Evolutionary conservation across 2,797 vertebrate species (phyloP), one percentile per base, ranked within the genome.

Genomic region (Calcarius lapponicus): DNA sequence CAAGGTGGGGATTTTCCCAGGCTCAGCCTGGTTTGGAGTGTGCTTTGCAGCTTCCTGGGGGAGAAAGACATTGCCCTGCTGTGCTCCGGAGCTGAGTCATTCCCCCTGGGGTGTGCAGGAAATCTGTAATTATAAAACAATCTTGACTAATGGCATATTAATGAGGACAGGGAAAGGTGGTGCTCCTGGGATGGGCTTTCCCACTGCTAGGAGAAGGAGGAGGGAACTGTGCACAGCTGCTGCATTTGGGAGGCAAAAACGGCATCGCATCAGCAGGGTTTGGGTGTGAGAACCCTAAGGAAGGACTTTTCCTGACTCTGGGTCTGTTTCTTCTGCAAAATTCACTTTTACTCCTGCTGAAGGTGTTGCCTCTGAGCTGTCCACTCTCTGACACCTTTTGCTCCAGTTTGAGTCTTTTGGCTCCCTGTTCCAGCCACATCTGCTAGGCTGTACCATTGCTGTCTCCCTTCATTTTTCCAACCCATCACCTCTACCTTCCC

Each of bases 71-170:
- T 54, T 10, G 11, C 29, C 48, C 60, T 82, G 38, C 60, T 79
- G 85, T 88, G 45, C 62, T 64, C 22, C 0, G 1, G 92, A 74
- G 71, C 81, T 25, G 14, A 76, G 48, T 56, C 48, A 38, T 38
- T 13, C 81, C 57, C 32, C 53, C 67, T 14, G 7, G 64, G 66
- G 38, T 80, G 34, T 32, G 45, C n/a, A 36, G 80, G 50, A 82
- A 91, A 90, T 95, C 62, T 11, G 8, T 73, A 67, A 65, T 93
- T 79, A 90, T 53, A 91, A 90, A 95, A 65, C 80, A 32, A 56
- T 81, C 75, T 88, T 42, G 47, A 53, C 58, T 92, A 74, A 89
- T 3, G 50, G 31, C 20, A 76, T 71, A 62, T 82, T 91, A 91
- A 85, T 93, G 70, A 93, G 67, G 57, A 48, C 21, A 22, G 74